These are phyloP conservation scores for Neoarius graeffei DNA, from an alignment of 2,113 vertebrate genomes.

Conservation along the genomic window DNA sequence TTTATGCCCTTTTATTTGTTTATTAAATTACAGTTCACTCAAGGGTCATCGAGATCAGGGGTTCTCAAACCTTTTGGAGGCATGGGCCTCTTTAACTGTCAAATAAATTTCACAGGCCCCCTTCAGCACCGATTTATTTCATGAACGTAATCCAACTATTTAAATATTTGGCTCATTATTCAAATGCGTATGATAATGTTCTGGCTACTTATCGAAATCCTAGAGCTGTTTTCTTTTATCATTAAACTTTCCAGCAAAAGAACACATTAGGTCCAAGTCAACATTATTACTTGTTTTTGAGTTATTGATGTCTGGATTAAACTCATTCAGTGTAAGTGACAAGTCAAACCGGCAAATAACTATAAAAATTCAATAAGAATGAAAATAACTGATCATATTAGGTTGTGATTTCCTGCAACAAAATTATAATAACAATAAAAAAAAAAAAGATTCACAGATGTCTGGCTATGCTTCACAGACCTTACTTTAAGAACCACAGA, in stretches of 20 bases:
- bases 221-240: not conserved
- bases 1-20: constrained; percentile 28
- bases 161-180: constrained; percentile 6
- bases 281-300: constrained; percentile 7
- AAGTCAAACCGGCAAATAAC: not conserved
- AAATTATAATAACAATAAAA: not conserved
- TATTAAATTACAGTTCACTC: constrained; percentile 31
- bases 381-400: not conserved
- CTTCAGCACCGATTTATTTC: constrained; percentile 5
- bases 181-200: not conserved
- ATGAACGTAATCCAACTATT: constrained; percentile 1
- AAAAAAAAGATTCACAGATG: not conserved
- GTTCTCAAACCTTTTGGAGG: not conserved
- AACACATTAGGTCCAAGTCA: not conserved
- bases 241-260: not conserved
- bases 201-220: not conserved
- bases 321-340: not conserved
- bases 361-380: not conserved
- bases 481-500: not conserved
- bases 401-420: not conserved
- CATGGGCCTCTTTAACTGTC: constrained; percentile 17
- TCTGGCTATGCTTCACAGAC: not conserved
- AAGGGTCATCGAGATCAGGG: constrained; percentile 15
- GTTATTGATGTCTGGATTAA: constrained; percentile 6
- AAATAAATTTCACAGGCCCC: constrained; percentile 20